Evolutionary conservation across 37 sponge, comb jelly and placozoan species (phyloP).

Genomic region (Cladorhizidae sp.): DNA sequence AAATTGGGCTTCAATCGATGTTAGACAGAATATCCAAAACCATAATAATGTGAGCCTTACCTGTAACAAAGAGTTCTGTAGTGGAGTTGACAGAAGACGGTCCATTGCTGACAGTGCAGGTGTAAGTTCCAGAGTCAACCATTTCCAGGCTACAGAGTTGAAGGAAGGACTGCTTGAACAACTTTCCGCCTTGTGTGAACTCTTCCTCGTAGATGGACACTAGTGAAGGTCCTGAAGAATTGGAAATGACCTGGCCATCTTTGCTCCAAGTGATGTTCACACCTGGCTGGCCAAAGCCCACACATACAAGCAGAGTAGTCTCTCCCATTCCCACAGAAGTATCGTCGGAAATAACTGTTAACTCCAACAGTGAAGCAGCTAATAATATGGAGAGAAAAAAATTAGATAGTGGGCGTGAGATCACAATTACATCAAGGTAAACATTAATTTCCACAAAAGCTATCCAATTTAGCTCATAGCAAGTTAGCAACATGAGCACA

Average conservation of each 20-base stretch:
- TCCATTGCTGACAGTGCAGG: slow-evolving; percentile 17
- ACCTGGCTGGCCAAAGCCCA: slow-evolving; percentile 19
- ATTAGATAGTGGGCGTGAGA: too few relatives aligned
- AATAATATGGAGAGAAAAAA: too few relatives aligned
- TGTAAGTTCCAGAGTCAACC: slow-evolving; percentile 23
- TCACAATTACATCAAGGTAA: too few relatives aligned
- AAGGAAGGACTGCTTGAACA: slow-evolving; percentile 24
- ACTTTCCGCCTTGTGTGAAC: neutral
- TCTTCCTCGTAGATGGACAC: slow-evolving; percentile 20
- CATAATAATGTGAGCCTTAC: too few relatives aligned
- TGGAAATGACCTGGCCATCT: slow-evolving; percentile 9
- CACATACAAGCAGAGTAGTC: slow-evolving; percentile 13
- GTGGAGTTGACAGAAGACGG: neutral
- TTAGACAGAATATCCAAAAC: too few relatives aligned
- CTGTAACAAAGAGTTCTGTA: neutral
- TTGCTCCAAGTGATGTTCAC: slow-evolving; percentile 17
- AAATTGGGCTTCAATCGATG: too few relatives aligned
- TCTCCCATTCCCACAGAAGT: slow-evolving; percentile 12
- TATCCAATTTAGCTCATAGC: too few relatives aligned
- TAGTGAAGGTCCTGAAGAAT: slow-evolving; percentile 12
- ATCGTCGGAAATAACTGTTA: slow-evolving; percentile 9
- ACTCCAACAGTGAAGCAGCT: too few relatives aligned
- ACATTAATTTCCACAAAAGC: too few relatives aligned
- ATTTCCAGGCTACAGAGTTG: slow-evolving; percentile 23
- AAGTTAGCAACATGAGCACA: too few relatives aligned